Percentiles rank a stretch among this genome's conserved stretches.
phyloP scores from a whole-genome alignment of 2,113 vertebrate species.

The Leucopsar rothschildi region DNA sequence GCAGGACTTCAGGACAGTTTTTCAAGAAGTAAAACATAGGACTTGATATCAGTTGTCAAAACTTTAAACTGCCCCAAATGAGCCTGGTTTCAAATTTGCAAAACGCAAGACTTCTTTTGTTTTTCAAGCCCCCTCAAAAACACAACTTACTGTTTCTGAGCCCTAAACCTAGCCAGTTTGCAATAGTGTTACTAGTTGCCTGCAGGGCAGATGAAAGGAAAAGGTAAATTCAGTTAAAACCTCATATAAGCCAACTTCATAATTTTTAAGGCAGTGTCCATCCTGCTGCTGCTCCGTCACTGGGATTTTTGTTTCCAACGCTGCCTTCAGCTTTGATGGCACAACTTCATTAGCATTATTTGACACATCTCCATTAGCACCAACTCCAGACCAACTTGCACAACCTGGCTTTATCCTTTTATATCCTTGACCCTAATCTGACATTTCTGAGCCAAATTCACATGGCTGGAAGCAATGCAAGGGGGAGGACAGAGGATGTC shows the following conservation, averaged over 20 bases:
- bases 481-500: neutral
- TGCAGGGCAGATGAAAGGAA: neutral
- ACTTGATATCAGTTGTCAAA: neutral
- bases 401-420: neutral
- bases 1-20: neutral
- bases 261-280: neutral
- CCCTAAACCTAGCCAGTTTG: neutral
- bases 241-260: neutral
- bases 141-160: neutral
- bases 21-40: neutral
- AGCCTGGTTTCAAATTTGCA: neutral
- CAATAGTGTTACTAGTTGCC: neutral
- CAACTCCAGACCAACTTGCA: neutral
- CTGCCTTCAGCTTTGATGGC: neutral
- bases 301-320: neutral
- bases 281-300: neutral
- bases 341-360: neutral
- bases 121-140: neutral
- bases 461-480: neutral
- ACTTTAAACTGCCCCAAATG: neutral
- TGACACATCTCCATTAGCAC: neutral
- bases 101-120: neutral
- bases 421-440: neutral
- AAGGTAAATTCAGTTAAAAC: neutral
- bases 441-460: neutral